These are phyloP conservation scores for Cathartes aura DNA, from an alignment of 2,113 vertebrate species.

Conservation along the genomic window DNA sequence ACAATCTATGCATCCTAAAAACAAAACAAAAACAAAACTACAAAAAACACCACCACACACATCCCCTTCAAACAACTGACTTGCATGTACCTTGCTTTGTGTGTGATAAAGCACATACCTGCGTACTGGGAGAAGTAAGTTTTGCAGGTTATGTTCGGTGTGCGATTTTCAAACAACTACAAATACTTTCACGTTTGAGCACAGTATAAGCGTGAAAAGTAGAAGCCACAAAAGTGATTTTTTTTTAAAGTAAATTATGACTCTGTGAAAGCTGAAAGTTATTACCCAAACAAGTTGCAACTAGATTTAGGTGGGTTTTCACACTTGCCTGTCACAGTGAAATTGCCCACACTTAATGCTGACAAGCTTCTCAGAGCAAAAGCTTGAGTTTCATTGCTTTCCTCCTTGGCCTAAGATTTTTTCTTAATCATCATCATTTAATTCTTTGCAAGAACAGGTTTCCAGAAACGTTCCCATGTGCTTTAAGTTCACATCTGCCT, in stretches of 20 bases:
- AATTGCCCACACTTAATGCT: not conserved
- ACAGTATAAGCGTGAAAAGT: not conserved
- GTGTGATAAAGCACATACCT: not conserved
- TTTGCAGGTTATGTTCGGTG: not conserved
- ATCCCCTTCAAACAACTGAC: not conserved
- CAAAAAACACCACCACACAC: not conserved
- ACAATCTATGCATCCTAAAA: not conserved
- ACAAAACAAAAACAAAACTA: not conserved
- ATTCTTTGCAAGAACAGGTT: not conserved
- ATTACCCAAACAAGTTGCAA: constrained; percentile 16
- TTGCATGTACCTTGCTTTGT: not conserved
- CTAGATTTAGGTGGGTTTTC: not conserved
- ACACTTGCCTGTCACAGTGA: not conserved
- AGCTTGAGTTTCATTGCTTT: not conserved
- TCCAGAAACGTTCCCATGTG: not conserved
- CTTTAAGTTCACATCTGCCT: not conserved
- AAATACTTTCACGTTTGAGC: not conserved
- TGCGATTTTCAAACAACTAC: not conserved
- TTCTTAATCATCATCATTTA: not conserved
- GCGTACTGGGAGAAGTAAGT: not conserved
- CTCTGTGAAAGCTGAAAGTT: not conserved
- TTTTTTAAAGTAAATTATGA: not conserved
- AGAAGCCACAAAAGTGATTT: not conserved
- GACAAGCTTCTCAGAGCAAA: not conserved
- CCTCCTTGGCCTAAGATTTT: not conserved